These are phyloP conservation scores for Lasioglossum figueresi DNA, from an alignment of 2,888 invertebrate genomes.

Conservation along the genomic window DNA sequence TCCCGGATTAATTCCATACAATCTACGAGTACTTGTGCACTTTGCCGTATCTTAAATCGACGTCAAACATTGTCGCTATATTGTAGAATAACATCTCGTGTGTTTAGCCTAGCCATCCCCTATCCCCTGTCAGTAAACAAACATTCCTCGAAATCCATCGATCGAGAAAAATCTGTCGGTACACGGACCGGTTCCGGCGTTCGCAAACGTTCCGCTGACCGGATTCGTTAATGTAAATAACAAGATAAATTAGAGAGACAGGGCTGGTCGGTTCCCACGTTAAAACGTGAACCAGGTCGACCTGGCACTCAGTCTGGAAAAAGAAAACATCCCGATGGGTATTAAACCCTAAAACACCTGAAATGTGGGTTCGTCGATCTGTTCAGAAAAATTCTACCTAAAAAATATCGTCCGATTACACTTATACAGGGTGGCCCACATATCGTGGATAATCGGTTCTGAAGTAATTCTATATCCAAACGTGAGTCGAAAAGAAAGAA, in stretches of 20 bases:
- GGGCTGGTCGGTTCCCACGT: constrained; percentile 2
- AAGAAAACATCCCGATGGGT: constrained; percentile 16
- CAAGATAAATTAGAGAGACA: constrained; percentile 35
- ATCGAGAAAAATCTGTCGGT: not conserved
- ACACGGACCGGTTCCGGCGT: not conserved
- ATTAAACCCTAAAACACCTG: constrained; percentile 3
- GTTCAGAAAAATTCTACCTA: not conserved
- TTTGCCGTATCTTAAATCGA: not conserved
- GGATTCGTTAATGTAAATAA: constrained; percentile 46
- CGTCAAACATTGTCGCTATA: not conserved
- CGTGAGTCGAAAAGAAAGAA: too few relatives aligned
- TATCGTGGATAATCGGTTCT: not conserved
- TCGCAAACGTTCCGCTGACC: constrained; percentile 38
- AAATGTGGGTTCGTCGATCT: not conserved
- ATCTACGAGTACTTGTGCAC: not conserved
- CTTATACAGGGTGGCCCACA: not conserved
- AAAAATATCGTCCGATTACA: not conserved
- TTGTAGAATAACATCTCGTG: constrained; percentile 8
- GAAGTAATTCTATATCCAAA: not conserved
- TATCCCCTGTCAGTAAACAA: constrained; percentile 16
- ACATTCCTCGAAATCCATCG: not conserved
- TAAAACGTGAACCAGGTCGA: constrained; percentile 26
- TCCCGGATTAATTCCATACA: not conserved
- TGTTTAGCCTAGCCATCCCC: not conserved
- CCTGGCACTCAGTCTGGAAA: not conserved